phyloP scores from a whole-genome alignment of 2,797 vertebrate genomes.

The Hybognathus amarus region DNA sequence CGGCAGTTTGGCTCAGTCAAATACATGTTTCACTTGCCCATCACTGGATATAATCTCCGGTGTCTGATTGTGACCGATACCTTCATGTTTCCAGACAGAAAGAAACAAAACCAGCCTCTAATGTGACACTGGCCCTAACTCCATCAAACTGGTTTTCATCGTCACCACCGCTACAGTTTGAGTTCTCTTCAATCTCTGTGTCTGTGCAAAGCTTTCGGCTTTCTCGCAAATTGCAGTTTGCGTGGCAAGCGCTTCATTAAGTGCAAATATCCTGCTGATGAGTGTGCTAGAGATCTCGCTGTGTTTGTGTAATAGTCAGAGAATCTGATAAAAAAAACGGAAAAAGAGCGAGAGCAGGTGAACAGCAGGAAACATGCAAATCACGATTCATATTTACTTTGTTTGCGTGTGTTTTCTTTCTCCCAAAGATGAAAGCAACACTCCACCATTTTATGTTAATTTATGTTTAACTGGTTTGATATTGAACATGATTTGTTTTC shows the following conservation, averaged over 20 bases:
- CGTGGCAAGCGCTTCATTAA: constrained; percentile 58
- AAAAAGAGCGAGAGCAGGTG: neutral
- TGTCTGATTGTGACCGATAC: constrained; percentile 44
- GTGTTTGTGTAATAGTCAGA: constrained; percentile 13
- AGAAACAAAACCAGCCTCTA: constrained; percentile 54
- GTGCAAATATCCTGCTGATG: constrained; percentile 49
- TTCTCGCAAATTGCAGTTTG: constrained; percentile 51
- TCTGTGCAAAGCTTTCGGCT: constrained; percentile 51
- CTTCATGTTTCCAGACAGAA: constrained; percentile 60
- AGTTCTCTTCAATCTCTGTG: constrained; percentile 51
- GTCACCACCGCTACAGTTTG: constrained; percentile 43
- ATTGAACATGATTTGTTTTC: constrained; percentile 11
- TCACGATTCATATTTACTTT: constrained; percentile 12
- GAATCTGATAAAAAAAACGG: neutral
- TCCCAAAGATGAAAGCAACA: constrained; percentile 26
- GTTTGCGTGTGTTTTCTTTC: constrained; percentile 23
- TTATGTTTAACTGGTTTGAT: constrained; percentile 1
- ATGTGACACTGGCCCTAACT: constrained; percentile 48
- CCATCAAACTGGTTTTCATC: constrained; percentile 59
- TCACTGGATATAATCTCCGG: constrained; percentile 39
- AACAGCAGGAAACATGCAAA: constrained; percentile 14
- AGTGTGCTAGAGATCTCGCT: constrained; percentile 24
- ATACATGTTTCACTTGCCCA: constrained; percentile 48
- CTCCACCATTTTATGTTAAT: constrained; percentile 33
- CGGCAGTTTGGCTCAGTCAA: constrained; percentile 55